Percentiles rank a stretch among this genome's conserved stretches.
Conservation (phyloP, 2,888 invertebrate genomes). For the Sinopyrophorus schimmeli region DNA sequence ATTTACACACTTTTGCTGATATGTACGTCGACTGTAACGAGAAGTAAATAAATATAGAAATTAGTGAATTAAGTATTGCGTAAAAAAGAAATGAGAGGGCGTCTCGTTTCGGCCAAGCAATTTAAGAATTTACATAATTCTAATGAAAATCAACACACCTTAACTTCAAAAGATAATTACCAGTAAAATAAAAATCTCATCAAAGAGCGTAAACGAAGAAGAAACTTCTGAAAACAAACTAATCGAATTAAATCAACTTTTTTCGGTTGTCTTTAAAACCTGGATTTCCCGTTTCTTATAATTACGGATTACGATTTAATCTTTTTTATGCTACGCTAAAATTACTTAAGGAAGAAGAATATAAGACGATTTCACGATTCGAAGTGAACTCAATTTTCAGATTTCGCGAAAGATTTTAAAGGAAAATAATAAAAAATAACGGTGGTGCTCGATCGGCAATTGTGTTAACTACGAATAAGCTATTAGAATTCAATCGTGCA, state of each 20-base stretch:
- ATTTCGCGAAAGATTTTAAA: too few species aligned
- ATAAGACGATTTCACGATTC: slow-evolving; percentile 21
- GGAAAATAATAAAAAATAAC: slow-evolving; percentile 8
- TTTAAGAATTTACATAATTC: slow-evolving; percentile 17
- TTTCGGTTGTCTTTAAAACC: slow-evolving; percentile 26
- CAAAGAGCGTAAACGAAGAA: slow-evolving; percentile 30
- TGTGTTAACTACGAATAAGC: slow-evolving; percentile 37
- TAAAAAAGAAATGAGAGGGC: slow-evolving; percentile 3
- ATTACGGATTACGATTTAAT: slow-evolving; percentile 27
- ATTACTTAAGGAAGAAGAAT: slow-evolving; percentile 22
- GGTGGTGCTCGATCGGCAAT: slow-evolving; percentile 32
- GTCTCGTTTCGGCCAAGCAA: background rate
- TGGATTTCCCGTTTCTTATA: slow-evolving; percentile 26
- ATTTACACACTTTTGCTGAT: too few species aligned
- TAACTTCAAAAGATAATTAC: slow-evolving; percentile 29
- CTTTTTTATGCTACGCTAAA: slow-evolving; percentile 23
- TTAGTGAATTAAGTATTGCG: too few species aligned
- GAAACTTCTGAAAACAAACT: slow-evolving; percentile 28
- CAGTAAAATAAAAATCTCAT: slow-evolving; percentile 29
- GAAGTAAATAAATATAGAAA: too few species aligned
- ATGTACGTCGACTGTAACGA: too few species aligned
- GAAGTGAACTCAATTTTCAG: too few species aligned
- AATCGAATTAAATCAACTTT: slow-evolving; percentile 31
- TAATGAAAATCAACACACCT: slow-evolving; percentile 23
- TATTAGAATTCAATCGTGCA: slow-evolving; percentile 39